Percentiles rank a stretch among this genome's conserved stretches.
These are phyloP conservation scores for Bambusicola thoracicus DNA, from an alignment of 2,113 vertebrate species.

Conservation along the genomic window DNA sequence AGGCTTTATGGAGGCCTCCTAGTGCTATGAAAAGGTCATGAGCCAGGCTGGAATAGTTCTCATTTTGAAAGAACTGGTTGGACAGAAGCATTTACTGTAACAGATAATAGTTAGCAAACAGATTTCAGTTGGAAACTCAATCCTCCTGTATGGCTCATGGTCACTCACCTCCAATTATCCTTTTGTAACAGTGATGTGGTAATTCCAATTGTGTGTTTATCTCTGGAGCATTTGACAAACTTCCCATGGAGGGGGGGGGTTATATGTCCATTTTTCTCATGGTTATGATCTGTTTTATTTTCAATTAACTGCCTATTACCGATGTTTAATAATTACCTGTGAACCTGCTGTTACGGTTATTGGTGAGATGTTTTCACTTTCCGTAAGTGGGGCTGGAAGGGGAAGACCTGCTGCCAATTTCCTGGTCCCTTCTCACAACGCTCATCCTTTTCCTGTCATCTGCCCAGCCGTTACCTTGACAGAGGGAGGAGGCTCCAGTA, in stretches of 20 bases:
- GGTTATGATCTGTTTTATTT: not conserved
- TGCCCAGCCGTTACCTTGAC: not conserved
- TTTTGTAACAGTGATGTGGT: not conserved
- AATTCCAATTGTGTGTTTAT: not conserved
- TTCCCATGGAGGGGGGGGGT: not conserved
- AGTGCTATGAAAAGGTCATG: not conserved
- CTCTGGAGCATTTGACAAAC: not conserved
- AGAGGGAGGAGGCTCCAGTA: not conserved
- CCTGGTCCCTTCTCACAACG: not conserved
- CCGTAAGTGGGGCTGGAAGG: not conserved
- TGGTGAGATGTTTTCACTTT: not conserved
- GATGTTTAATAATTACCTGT: not conserved
- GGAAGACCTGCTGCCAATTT: not conserved
- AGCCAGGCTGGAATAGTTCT: not conserved
- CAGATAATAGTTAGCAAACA: not conserved
- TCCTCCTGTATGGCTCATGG: not conserved
- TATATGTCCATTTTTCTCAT: not conserved
- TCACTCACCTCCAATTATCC: too few species aligned
- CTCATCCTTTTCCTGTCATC: not conserved
- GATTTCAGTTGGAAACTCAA: not conserved
- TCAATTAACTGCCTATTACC: not conserved
- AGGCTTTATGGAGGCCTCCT: not conserved
- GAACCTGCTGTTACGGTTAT: not conserved
- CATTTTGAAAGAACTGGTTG: not conserved
- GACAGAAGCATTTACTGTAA: not conserved